These are phyloP conservation scores for Sebastes nivosus DNA, from an alignment of 2,797 vertebrate species.

Conservation along the genomic window DNA sequence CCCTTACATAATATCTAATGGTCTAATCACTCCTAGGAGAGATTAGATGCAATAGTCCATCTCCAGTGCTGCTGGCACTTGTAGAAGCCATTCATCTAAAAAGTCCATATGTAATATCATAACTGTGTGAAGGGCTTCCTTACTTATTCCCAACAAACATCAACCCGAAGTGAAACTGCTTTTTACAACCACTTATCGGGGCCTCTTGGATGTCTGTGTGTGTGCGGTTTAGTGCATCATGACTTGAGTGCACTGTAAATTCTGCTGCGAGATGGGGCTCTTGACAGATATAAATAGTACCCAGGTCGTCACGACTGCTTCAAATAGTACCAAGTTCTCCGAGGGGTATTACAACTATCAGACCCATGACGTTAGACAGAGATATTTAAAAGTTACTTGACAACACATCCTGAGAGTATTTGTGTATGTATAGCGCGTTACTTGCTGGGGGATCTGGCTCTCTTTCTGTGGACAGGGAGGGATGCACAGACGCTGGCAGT, in stretches of 20 bases:
- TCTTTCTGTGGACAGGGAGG: constrained; percentile 3
- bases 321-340: constrained; percentile 26
- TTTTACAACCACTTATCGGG: constrained; percentile 40
- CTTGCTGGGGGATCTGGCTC: constrained; percentile 6
- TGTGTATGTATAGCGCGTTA: background rate
- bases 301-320: constrained; percentile 38
- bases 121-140: constrained; percentile 34
- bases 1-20: constrained; percentile 14
- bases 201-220: constrained; percentile 18
- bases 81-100: constrained; percentile 31
- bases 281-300: constrained; percentile 54
- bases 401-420: background rate
- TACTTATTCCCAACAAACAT: constrained; percentile 33
- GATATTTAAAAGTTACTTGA: background rate
- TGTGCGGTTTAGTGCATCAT: constrained; percentile 21
- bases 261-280: constrained; percentile 41
- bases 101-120: constrained; percentile 15
- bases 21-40: constrained; percentile 17
- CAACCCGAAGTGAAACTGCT: constrained; percentile 26
- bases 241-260: constrained; percentile 53
- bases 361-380: constrained; percentile 16
- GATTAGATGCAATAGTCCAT: background rate
- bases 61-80: constrained; percentile 6
- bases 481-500: constrained; percentile 19
- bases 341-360: constrained; percentile 7